Percentiles rank a stretch among this genome's conserved stretches.
Evolutionary conservation across 2,888 invertebrate species (phyloP).

Genomic region (Empis stercorea): DNA sequence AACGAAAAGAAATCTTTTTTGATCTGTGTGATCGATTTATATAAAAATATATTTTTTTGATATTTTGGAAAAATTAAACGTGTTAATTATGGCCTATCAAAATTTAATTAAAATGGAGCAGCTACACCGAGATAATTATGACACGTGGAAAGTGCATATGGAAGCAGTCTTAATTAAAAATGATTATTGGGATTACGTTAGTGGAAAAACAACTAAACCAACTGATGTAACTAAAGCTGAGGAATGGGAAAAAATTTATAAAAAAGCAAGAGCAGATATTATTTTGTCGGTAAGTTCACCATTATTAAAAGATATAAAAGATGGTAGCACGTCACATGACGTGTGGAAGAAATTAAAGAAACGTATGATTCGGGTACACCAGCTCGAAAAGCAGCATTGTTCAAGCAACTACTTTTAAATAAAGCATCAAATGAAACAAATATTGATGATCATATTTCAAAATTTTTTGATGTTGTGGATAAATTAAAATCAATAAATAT

Average conservation of each 20-base stretch:
- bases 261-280: constrained; percentile 11
- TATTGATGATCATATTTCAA: constrained; percentile 3
- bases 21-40: too few species aligned
- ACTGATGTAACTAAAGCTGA: not conserved
- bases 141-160: constrained; percentile 1
- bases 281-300: constrained; percentile 10
- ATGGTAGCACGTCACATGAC: constrained; percentile 7
- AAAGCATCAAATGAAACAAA: constrained; percentile 7
- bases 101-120: not conserved
- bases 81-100: too few species aligned
- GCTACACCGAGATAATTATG: not conserved
- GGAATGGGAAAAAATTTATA: constrained; percentile 7
- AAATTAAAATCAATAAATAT: constrained; percentile 8
- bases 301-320: constrained; percentile 9
- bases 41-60: too few species aligned
- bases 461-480: constrained; percentile 8
- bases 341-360: constrained; percentile 7
- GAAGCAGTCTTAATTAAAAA: constrained; percentile 2
- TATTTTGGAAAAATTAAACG: too few species aligned
- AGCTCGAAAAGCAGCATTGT: constrained; percentile 8
- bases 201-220: not conserved
- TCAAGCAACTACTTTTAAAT: constrained; percentile 9
- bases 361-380: constrained; percentile 8
- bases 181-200: constrained; percentile 3
- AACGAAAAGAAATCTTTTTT: too few species aligned